Conservation (phyloP, 1,140 invertebrate species). For the Drosophila takahashii region DNA sequence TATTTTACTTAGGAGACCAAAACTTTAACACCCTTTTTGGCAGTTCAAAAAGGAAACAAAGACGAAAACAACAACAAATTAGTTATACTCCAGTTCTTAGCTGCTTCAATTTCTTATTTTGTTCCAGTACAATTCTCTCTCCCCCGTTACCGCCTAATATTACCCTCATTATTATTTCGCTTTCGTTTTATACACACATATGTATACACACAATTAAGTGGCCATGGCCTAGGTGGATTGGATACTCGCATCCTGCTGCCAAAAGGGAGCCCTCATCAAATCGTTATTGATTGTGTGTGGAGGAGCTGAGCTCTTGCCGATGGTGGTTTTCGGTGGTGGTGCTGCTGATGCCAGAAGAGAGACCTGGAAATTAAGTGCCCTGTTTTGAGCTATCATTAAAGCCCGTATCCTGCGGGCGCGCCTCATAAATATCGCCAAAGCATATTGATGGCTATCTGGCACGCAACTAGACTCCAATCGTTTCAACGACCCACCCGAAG, state of each 20-base stretch:
- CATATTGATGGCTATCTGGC: constrained; percentile 80
- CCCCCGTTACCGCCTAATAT: constrained; percentile 43
- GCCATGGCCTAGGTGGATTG: constrained; percentile 65
- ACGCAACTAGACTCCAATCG: constrained; percentile 54
- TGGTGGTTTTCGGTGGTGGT: constrained; percentile 18
- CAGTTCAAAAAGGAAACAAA: background rate
- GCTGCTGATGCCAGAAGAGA: background rate
- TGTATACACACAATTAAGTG: constrained; percentile 66
- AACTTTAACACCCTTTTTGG: constrained; percentile 1
- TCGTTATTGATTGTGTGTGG: constrained; percentile 74
- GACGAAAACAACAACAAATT: constrained; percentile 4
- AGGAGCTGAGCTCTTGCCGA: background rate
- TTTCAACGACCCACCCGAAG: constrained; percentile 11
- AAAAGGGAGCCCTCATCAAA: constrained; percentile 65
- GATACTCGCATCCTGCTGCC: constrained; percentile 60
- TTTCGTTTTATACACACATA: constrained; percentile 61
- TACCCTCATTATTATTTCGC: constrained; percentile 81
- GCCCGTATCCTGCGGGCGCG: constrained; percentile 78
- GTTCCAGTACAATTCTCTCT: constrained; percentile 23
- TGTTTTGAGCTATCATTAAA: constrained; percentile 81
- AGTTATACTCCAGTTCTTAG: constrained; percentile 40
- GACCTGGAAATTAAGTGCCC: constrained; percentile 75
- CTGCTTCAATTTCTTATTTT: constrained; percentile 51
- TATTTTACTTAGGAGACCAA: background rate
- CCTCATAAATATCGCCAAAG: constrained; percentile 80